Evolutionary conservation across 2,797 vertebrate species (phyloP), one percentile per base, ranked within the genome.

Genomic region (Rhinatrema bivittatum): DNA sequence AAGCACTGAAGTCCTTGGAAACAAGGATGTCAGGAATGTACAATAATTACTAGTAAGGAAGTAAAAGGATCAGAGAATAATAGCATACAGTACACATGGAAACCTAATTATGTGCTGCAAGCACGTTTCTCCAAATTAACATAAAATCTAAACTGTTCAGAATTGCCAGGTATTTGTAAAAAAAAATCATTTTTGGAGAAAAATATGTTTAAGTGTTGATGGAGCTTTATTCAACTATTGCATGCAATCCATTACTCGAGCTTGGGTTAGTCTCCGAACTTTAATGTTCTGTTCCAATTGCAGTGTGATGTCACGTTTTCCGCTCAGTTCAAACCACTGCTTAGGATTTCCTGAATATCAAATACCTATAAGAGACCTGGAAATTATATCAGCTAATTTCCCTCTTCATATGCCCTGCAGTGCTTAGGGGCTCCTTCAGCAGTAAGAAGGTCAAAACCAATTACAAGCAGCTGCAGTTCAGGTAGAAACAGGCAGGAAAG

Each of bases 291-390:
- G 50, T 48, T 56, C 43, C 56, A 53, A 50, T 56, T 42, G 56
- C 50, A 39, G 50, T 3, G 23, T 65, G 65, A 60, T 71, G 61
- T 74, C 70, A 72, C 59, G 31, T 56, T 66, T 74, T 74, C 63
- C 63, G 65, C 57, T 52, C 53, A 50, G 53, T 32, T 33, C 39
- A 4, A 35, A 46, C 39, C 53, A 63, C 56, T 25, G 20, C 16
- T 25, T 42, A 62, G 64, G 53, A 36, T 67, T 73, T 68, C 64
- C 66, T 68, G 65, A 58, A 29, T 56, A 32, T 51, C 39, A 56
- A 66, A 69, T 50, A 45, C 31, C n/a, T 14, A 9, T 1, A 45
- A 55, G 50, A 6, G 10, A 39, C 49, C 20, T n/a, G 24, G 26
- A 44, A 36, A 28, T 7, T 12, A 42, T 29, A 21, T 58, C 18